A percentile compares a stretch with the other conserved stretches of the same genome.
Evolutionary conservation across 2,797 vertebrate species (phyloP).

Genomic region (Cephalopachus bancanus): DNA sequence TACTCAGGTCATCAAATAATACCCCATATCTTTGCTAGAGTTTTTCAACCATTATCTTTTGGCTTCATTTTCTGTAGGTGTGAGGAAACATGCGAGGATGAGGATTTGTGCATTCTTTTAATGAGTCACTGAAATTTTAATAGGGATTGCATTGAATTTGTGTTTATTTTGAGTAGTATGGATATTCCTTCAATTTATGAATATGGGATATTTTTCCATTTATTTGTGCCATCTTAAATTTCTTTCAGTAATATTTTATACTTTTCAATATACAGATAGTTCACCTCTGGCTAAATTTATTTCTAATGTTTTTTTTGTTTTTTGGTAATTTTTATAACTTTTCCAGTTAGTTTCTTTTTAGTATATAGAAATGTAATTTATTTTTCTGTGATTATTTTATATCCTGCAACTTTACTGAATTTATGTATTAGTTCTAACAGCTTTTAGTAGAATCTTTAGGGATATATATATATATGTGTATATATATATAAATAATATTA

Average conservation of each 20-base stretch:
- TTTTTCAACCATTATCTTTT: background rate
- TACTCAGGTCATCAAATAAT: background rate
- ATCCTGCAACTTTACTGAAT: background rate
- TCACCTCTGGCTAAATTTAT: background rate
- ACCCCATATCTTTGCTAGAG: background rate
- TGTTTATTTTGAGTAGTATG: background rate
- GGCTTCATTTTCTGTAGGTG: background rate
- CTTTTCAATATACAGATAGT: background rate
- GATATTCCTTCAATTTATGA: background rate
- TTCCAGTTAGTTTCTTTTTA: background rate
- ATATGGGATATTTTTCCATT: background rate
- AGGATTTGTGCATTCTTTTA: background rate
- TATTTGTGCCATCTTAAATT: background rate
- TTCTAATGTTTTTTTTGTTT: too few species aligned
- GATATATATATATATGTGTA: background rate
- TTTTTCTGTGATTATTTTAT: background rate
- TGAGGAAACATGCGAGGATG: background rate
- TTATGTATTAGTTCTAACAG: background rate
- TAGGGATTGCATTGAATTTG: background rate
- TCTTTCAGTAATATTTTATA: background rate
- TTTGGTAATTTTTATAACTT: too few species aligned
- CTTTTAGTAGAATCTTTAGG: background rate
- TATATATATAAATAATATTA: background rate
- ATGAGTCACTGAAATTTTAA: background rate
- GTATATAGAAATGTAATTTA: background rate